Evolutionary conservation across 2,888 invertebrate genomes (phyloP).

Genomic region (Phlogophora meticulosa): DNA sequence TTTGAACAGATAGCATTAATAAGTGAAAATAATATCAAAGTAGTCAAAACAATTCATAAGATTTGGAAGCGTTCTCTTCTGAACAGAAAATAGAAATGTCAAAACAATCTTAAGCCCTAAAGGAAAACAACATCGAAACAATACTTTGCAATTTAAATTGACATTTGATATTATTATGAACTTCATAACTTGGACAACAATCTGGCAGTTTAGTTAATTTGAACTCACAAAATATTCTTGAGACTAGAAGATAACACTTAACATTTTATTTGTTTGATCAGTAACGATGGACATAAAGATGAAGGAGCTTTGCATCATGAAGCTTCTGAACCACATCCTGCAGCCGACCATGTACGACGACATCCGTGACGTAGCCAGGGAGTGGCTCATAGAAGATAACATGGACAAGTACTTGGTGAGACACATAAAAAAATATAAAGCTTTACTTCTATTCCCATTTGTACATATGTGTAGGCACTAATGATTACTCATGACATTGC

Average conservation of each 20-base stretch:
- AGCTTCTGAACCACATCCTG: slow-evolving; percentile 91
- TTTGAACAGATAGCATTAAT: background rate
- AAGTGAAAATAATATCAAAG: slow-evolving; percentile 23
- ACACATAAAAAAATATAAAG: background rate
- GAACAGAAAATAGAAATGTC: slow-evolving; percentile 27
- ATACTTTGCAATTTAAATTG: slow-evolving; percentile 17
- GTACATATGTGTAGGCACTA: background rate
- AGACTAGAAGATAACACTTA: slow-evolving; percentile 8
- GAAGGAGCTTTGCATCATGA: slow-evolving; percentile 91
- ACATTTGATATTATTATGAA: slow-evolving; percentile 32
- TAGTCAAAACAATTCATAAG: slow-evolving; percentile 8
- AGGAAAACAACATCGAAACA: slow-evolving; percentile 31
- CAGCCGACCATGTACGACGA: slow-evolving; percentile 92
- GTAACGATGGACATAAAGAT: slow-evolving; percentile 89
- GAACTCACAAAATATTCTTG: background rate
- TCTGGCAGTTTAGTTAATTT: slow-evolving; percentile 12
- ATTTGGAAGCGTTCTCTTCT: background rate
- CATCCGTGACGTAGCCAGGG: slow-evolving; percentile 90
- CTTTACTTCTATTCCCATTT: background rate
- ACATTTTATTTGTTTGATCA: slow-evolving; percentile 63
- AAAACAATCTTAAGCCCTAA: slow-evolving; percentile 21
- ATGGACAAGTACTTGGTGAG: slow-evolving; percentile 90
- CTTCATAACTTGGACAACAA: slow-evolving; percentile 13
- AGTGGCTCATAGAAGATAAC: slow-evolving; percentile 92
- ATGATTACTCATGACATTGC: slow-evolving; percentile 59